Percentiles rank a stretch among this genome's conserved stretches.
These are phyloP conservation scores for Anabacerthia variegaticeps DNA, from an alignment of 2,797 vertebrate species.

Conservation along the genomic window DNA sequence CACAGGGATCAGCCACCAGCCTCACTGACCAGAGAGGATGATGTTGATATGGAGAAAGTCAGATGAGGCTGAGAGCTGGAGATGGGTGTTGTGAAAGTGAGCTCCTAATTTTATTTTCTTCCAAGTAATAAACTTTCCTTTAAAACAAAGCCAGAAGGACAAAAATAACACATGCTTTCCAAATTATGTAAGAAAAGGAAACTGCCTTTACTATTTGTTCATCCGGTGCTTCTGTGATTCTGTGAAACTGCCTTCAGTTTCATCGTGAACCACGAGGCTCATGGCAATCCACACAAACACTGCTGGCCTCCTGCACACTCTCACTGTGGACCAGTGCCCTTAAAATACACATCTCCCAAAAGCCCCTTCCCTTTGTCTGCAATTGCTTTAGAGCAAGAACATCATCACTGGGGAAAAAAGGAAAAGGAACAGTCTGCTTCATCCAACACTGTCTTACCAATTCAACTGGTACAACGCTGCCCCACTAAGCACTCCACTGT, in stretches of 20 bases:
- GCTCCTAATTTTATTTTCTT: neutral
- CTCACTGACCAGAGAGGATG: fast-evolving
- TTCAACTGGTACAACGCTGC: neutral
- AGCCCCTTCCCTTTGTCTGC: neutral
- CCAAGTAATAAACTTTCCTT: neutral
- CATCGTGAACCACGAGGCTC: neutral
- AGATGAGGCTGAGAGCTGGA: neutral
- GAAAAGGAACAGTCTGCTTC: neutral
- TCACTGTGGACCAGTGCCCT: fast-evolving
- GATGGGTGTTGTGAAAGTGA: neutral
- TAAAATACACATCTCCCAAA: neutral
- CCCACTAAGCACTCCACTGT: neutral
- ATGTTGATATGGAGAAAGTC: neutral
- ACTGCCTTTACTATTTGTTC: neutral
- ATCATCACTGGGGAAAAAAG: neutral
- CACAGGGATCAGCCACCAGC: fast-evolving
- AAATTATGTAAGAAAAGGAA: neutral
- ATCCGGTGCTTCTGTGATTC: neutral
- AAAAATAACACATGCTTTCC: neutral
- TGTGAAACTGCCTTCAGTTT: neutral
- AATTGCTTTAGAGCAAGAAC: neutral
- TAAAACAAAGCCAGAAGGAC: neutral
- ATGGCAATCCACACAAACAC: neutral
- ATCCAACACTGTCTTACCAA: neutral
- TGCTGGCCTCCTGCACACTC: neutral